These are phyloP conservation scores for Leiothrix lutea DNA, from an alignment of 2,113 vertebrate genomes.

Conservation along the genomic window DNA sequence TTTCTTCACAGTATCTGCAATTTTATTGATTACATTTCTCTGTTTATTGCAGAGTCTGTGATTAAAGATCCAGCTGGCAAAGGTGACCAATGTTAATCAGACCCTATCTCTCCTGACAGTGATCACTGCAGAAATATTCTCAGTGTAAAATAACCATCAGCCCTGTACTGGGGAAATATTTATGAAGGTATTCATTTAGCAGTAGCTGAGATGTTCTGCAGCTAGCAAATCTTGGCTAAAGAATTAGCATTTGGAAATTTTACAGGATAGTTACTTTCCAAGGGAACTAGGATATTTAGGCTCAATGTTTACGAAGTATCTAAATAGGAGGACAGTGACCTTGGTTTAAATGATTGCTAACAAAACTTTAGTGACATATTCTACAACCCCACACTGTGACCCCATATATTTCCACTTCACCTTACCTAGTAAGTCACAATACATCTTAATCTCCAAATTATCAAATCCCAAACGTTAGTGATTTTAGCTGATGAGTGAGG, in stretches of 20 bases:
- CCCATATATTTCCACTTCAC: background rate
- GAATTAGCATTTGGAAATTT: background rate
- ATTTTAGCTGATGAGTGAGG: background rate
- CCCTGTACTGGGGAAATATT: background rate
- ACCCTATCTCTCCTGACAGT: background rate
- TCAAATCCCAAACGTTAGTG: background rate
- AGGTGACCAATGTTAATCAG: slow-evolving; percentile 21
- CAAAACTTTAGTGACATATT: background rate
- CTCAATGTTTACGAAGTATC: background rate
- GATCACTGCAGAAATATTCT: background rate
- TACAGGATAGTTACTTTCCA: background rate
- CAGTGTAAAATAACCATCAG: background rate
- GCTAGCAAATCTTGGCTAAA: background rate
- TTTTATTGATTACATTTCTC: background rate
- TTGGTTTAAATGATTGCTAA: background rate
- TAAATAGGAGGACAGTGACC: background rate
- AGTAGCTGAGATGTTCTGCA: background rate
- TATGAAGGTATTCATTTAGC: background rate
- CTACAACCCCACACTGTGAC: background rate
- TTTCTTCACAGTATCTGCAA: slow-evolving; percentile 18
- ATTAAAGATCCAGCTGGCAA: background rate
- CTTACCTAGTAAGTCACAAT: background rate
- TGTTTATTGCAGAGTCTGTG: background rate
- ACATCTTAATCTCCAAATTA: background rate
- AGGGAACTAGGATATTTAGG: background rate